Percentiles rank a stretch among this genome's conserved stretches.
Conservation (phyloP, 2,888 invertebrate species). For the Drosophila parthenogenetica region DNA sequence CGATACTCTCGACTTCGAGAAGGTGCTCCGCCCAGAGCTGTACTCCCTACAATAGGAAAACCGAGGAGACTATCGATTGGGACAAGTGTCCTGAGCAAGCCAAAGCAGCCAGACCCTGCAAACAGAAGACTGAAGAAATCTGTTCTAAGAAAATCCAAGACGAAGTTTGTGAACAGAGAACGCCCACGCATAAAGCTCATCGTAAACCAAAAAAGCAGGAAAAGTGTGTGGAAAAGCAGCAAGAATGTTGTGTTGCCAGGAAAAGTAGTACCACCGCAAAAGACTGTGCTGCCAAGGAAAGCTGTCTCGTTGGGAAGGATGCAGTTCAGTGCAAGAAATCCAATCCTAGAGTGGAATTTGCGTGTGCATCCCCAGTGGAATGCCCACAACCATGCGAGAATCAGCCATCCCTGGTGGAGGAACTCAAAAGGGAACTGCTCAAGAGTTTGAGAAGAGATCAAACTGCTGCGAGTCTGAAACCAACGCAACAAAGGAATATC, state of each 20-base stretch:
- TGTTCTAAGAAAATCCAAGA: neutral
- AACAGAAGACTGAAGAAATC: neutral
- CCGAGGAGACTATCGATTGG: neutral
- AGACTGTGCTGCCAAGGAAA: neutral
- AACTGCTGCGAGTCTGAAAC: neutral
- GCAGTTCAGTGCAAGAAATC: neutral
- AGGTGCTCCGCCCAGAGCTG: neutral
- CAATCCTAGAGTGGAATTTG: slow-evolving; percentile 2
- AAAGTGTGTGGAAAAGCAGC: no score
- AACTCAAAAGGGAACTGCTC: slow-evolving; percentile 49
- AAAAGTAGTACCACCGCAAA: neutral
- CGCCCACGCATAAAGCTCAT: no score
- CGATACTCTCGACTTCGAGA: neutral
- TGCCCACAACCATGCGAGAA: neutral
- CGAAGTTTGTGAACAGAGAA: neutral
- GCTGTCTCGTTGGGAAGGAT: no score
- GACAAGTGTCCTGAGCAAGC: neutral
- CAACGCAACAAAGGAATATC: slow-evolving; percentile 15
- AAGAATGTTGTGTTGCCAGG: neutral
- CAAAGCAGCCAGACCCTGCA: neutral
- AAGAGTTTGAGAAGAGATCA: slow-evolving; percentile 16
- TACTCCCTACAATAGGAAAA: neutral
- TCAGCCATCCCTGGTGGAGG: slow-evolving; percentile 33
- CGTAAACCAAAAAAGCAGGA: no score
- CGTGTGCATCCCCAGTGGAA: neutral